These are phyloP conservation scores for Sciurus vulgaris DNA, from an alignment of 2,797 vertebrate genomes.

Conservation along the genomic window DNA sequence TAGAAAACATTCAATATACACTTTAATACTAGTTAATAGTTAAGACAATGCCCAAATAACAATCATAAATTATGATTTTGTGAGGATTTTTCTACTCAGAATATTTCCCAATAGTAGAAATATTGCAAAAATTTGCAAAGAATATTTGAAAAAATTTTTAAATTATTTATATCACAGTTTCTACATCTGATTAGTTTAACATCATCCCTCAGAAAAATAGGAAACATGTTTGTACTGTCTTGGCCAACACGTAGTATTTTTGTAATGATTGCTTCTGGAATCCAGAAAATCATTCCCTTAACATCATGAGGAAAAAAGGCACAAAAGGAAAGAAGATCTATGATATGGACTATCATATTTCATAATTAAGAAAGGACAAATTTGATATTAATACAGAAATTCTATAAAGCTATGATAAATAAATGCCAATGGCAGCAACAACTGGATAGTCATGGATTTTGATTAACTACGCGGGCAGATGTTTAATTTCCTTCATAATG, in stretches of 20 bases:
- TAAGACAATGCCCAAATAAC: conserved; percentile 69
- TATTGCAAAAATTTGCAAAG: neutral
- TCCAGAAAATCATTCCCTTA: conserved; percentile 2
- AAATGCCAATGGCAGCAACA: conserved; percentile 1
- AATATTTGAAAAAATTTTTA: conserved; percentile 1
- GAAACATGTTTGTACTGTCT: neutral
- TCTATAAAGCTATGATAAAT: conserved; percentile 15
- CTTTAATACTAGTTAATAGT: conserved; percentile 56
- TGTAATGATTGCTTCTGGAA: neutral
- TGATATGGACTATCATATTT: conserved; percentile 9
- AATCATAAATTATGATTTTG: conserved; percentile 63
- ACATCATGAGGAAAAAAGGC: neutral
- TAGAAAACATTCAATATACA: conserved; percentile 49
- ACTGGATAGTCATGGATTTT: neutral
- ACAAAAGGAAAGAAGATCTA: neutral
- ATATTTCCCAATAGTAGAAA: conserved; percentile 74
- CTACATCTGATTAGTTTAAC: conserved; percentile 2
- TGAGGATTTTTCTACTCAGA: conserved; percentile 67
- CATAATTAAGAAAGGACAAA: conserved; percentile 21
- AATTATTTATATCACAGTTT: neutral
- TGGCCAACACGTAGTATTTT: neutral
- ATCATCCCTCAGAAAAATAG: neutral
- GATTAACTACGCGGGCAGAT: conserved; percentile 64
- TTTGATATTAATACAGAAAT: conserved; percentile 38
- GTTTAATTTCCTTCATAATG: conserved; percentile 71